Conservation (phyloP, 1,140 invertebrate genomes). For the Sitophilus oryzae region DNA sequence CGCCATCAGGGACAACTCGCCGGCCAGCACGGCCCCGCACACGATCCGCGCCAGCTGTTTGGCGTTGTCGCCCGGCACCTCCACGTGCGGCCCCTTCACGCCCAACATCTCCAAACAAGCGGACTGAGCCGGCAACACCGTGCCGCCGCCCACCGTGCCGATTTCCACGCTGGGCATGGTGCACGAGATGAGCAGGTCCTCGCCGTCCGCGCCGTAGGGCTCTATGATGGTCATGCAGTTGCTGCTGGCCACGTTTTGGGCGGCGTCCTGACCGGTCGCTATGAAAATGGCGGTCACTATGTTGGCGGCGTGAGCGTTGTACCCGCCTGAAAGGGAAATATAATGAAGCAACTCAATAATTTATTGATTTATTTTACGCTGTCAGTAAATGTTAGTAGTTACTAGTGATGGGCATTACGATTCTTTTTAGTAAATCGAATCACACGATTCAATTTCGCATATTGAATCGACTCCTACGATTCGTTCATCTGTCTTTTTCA, state of each 20-base stretch:
- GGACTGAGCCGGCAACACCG: constrained; percentile 83
- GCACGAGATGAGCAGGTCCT: constrained; percentile 88
- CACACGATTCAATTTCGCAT: too few relatives aligned
- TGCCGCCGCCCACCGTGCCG: constrained; percentile 96
- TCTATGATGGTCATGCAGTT: constrained; percentile 96
- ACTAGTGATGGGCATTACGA: too few relatives aligned
- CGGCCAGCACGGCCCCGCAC: constrained; percentile 91
- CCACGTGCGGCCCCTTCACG: constrained; percentile 66
- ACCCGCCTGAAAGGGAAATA: constrained; percentile 66
- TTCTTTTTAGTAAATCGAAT: too few relatives aligned
- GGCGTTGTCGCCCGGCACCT: constrained; percentile 76
- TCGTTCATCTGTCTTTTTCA: too few relatives aligned
- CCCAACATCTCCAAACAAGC: constrained; percentile 91
- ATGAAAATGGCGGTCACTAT: constrained; percentile 96
- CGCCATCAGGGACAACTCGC: constrained; percentile 94
- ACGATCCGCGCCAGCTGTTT: constrained; percentile 81
- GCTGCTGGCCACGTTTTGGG: constrained; percentile 91
- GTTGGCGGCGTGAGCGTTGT: constrained; percentile 97
- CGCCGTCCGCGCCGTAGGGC: constrained; percentile 64
- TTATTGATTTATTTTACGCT: too few relatives aligned
- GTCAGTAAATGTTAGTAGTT: too few relatives aligned
- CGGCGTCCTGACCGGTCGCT: constrained; percentile 96
- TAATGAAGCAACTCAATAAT: too few relatives aligned
- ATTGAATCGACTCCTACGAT: too few relatives aligned
- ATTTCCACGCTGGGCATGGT: constrained; percentile 98